Percentiles rank a stretch among this genome's conserved stretches.
Evolutionary conservation across 2,888 invertebrate species (phyloP).

Genomic region (Andrena praecox): DNA sequence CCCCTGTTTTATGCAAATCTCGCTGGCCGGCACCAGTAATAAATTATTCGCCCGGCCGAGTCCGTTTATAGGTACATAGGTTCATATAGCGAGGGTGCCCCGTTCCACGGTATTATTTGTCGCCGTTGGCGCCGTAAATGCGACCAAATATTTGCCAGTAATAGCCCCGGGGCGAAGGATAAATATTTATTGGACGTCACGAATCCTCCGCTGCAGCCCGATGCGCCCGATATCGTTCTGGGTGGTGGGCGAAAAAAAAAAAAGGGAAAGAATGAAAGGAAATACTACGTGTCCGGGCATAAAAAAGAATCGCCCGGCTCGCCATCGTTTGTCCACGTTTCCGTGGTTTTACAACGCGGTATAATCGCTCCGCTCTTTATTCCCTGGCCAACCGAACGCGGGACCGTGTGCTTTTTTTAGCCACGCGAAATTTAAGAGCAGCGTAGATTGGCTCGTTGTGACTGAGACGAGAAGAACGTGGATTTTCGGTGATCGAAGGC

Average conservation of each 20-base stretch:
- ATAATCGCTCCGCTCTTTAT: constrained; percentile 31
- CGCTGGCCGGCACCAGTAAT: constrained; percentile 69
- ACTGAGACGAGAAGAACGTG: not conserved
- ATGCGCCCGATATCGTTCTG: constrained; percentile 40
- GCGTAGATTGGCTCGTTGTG: not conserved
- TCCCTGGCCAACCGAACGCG: constrained; percentile 4
- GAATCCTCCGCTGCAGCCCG: constrained; percentile 46
- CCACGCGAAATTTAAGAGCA: not conserved
- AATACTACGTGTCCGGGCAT: constrained; percentile 13
- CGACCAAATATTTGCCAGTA: constrained; percentile 75
- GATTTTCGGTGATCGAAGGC: too few species aligned
- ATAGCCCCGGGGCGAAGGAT: constrained; percentile 68
- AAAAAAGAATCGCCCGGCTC: constrained; percentile 26
- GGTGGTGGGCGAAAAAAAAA: not conserved
- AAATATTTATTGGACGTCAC: constrained; percentile 72
- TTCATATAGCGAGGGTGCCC: constrained; percentile 47
- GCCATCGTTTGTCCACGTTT: constrained; percentile 21
- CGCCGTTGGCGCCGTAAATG: constrained; percentile 71
- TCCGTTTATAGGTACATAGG: constrained; percentile 70
- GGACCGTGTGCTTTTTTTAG: not conserved
- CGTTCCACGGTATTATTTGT: constrained; percentile 67
- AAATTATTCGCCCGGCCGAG: constrained; percentile 75
- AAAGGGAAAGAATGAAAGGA: not conserved
- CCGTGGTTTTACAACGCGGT: constrained; percentile 23
- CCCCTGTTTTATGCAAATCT: constrained; percentile 78